phyloP scores from a whole-genome alignment of 2,113 vertebrate species.

The Diadophis punctatus region DNA sequence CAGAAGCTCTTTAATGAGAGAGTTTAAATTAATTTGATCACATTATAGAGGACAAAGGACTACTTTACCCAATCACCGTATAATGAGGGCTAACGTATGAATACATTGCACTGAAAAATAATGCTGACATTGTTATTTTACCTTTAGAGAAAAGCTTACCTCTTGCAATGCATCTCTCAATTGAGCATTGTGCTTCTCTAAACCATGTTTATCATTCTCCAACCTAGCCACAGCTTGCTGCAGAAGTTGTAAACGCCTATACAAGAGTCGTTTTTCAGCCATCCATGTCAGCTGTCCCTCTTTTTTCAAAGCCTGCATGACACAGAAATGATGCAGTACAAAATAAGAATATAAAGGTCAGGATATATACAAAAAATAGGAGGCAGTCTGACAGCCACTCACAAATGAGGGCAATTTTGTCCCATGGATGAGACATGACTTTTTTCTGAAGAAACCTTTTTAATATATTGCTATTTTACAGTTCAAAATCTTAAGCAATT shows the following conservation, averaged over 20 bases:
- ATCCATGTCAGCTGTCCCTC: conserved; percentile 32
- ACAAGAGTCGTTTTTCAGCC: conserved; percentile 46
- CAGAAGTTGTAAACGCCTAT: conserved; percentile 54
- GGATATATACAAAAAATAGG: background rate
- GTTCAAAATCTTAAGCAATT: background rate
- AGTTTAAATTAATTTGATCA: background rate
- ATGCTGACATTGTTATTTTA: background rate
- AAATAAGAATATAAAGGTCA: background rate
- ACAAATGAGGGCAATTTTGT: background rate
- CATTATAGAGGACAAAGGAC: background rate
- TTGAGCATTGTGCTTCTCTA: conserved; percentile 60
- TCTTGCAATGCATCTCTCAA: conserved; percentile 64
- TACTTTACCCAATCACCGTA: background rate
- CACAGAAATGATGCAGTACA: background rate
- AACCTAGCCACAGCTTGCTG: conserved; percentile 57
- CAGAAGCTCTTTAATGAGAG: background rate
- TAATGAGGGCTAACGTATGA: background rate
- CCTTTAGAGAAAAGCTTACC: conserved; percentile 35
- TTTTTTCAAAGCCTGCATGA: conserved; percentile 40
- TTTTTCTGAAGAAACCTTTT: background rate
- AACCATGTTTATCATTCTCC: conserved; percentile 60
- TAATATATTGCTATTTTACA: background rate
- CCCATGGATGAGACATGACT: background rate
- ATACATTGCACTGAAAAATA: background rate
- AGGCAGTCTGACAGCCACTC: background rate